phyloP scores from a whole-genome alignment of 2,888 invertebrate species.

The Rhingia rostrata region DNA sequence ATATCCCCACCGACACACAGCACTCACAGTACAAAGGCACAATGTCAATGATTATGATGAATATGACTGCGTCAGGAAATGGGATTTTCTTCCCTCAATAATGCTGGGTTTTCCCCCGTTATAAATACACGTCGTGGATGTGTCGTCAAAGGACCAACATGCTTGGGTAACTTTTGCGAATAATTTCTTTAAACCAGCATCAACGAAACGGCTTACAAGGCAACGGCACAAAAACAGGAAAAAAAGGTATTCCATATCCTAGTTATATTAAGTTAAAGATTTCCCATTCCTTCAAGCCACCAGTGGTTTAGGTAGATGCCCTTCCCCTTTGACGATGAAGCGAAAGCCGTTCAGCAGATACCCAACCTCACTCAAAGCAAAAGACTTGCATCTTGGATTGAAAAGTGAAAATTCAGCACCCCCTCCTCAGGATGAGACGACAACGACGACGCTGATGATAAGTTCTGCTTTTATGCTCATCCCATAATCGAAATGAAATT shows the following conservation, averaged over 20 bases:
- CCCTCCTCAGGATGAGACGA: not conserved
- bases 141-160: constrained; percentile 55
- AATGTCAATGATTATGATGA: constrained; percentile 64
- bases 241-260: constrained; percentile 5
- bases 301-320: not conserved
- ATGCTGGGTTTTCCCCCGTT: constrained; percentile 33
- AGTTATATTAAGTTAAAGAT: constrained; percentile 54
- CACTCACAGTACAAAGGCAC: constrained; percentile 27
- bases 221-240: not conserved
- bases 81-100: constrained; percentile 52
- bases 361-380: constrained; percentile 16
- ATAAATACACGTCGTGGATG: constrained; percentile 34
- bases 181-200: constrained; percentile 38
- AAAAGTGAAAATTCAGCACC: constrained; percentile 51
- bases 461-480: constrained; percentile 43
- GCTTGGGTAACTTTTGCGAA: constrained; percentile 44
- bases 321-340: constrained; percentile 20
- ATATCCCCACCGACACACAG: not conserved
- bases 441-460: constrained; percentile 31
- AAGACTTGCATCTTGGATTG: constrained; percentile 32
- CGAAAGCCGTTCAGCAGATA: constrained; percentile 29
- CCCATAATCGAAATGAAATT: constrained; percentile 54
- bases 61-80: constrained; percentile 51
- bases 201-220: not conserved
- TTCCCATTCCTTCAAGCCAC: constrained; percentile 16